Evolutionary conservation across 2,797 vertebrate genomes (phyloP).

Genomic region (Danio jaintianensis): DNA sequence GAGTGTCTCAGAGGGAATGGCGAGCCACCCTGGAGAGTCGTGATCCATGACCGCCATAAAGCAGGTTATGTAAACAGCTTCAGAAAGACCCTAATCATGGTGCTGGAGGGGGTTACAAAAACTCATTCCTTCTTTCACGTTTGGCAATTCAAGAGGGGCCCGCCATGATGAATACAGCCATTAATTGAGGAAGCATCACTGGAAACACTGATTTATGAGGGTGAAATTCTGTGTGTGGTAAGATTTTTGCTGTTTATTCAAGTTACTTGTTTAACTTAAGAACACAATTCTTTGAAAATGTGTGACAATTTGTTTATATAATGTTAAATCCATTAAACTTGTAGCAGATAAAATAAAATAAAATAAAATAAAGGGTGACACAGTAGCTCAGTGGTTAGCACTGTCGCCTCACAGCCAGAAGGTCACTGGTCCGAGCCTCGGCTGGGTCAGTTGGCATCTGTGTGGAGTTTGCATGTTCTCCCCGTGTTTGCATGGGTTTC

Average conservation of each 20-base stretch:
- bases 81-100: neutral
- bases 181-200: slow-evolving; percentile 11
- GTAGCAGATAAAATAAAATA: too few relatives aligned
- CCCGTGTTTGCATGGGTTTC: too few relatives aligned
- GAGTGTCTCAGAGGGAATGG: slow-evolving; percentile 17
- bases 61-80: slow-evolving; percentile 21
- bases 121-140: slow-evolving; percentile 23
- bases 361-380: too few relatives aligned
- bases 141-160: neutral
- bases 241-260: neutral
- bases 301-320: too few relatives aligned
- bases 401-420: too few relatives aligned
- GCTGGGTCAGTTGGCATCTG: too few relatives aligned
- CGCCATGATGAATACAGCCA: slow-evolving; percentile 8
- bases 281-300: too few relatives aligned
- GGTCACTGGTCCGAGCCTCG: too few relatives aligned
- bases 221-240: slow-evolving; percentile 53
- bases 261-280: too few relatives aligned
- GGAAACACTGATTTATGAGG: slow-evolving; percentile 58
- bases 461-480: too few relatives aligned
- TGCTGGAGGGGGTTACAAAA: slow-evolving; percentile 27
- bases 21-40: neutral
- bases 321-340: too few relatives aligned
- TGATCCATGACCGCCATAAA: slow-evolving; percentile 47
- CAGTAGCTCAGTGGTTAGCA: too few relatives aligned